Base-by-base conservation (phyloP, 2,888 invertebrate species). In the Rotaria macrura region DNA sequence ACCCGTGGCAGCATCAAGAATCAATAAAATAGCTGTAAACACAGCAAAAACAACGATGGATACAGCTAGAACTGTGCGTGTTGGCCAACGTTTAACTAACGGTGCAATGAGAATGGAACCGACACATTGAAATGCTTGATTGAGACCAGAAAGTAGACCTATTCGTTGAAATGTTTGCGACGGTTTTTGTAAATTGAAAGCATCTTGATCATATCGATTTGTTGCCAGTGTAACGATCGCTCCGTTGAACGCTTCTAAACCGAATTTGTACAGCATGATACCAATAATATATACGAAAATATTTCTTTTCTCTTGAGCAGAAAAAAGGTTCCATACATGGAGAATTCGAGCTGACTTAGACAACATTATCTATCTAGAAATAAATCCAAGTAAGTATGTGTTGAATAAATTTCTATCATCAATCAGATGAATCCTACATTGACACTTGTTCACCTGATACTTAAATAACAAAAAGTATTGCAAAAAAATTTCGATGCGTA, bases 161-260 rank as follows among this genome's bases (percentile, higher is more conserved):
- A 79, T 20, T 40, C 74, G 23, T 79, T 79, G 25, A 43, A 79
- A 79, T 7, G 74, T 79, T 40, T n/a, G 29, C 12, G 74, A 43
- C n/a, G 43, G 74, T 40, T 23, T 79, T 12, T 43, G 7, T 7
- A 12, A 9, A 1, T 20, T 23, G 14, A 25, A 79, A 29, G 74
- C 74, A 79, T 79, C 74, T n/a, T 79, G 74, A 79, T 79, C 74
- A 79, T 79, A 79, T 20, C 74, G 74, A 79, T 79, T 79, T 12
- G 74, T 79, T 10, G 74, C 74, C 23, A 79, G 20, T 10, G 74
- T 79, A 23, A 79, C 12, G 2, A 79, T 43, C 10, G 74, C 40
- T 29, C 74, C 74, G 14, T 79, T 79, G 20, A 29, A 79, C 6
- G 74, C 74, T 79, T 79, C 74, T 7, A 79, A 40, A 10, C 74